phyloP scores from a whole-genome alignment of 2,113 vertebrate species.

The Ailurus styani region DNA sequence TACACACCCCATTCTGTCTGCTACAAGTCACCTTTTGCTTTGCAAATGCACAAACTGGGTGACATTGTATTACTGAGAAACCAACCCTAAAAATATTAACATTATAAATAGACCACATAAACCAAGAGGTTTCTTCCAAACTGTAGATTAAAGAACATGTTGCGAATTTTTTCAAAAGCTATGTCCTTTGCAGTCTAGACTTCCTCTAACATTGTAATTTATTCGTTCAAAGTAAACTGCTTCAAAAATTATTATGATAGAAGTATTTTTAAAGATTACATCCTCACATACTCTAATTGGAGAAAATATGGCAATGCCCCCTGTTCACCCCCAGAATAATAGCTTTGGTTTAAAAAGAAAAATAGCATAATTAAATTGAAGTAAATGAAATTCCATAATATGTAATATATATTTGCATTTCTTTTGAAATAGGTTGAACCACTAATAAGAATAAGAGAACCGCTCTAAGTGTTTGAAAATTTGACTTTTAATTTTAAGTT shows the following conservation, averaged over 20 bases:
- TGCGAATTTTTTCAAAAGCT: conserved; percentile 42
- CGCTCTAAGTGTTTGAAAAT: conserved; percentile 78
- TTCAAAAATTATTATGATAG: conserved; percentile 12
- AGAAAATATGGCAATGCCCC: not conserved
- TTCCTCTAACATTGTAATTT: conserved; percentile 15
- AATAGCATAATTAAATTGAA: not conserved
- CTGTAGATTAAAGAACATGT: conserved; percentile 24
- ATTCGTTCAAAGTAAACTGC: not conserved
- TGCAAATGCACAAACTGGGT: not conserved
- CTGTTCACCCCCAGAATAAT: not conserved
- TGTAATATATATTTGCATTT: conserved; percentile 43
- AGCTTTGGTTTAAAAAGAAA: not conserved
- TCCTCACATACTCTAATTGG: not conserved
- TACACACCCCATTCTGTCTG: not conserved
- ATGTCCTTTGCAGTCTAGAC: conserved; percentile 25
- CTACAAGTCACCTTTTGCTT: not conserved
- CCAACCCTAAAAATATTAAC: conserved; percentile 54
- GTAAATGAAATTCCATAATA: conserved; percentile 22
- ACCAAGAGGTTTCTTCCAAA: conserved; percentile 35
- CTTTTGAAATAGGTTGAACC: conserved; percentile 62
- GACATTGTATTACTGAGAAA: conserved; percentile 33
- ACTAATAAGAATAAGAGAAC: conserved; percentile 73
- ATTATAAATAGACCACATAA: conserved; percentile 36
- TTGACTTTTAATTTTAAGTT: conserved; percentile 80
- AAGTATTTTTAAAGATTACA: conserved; percentile 44